These are phyloP conservation scores for Caenorhabditis uteleia DNA, from an alignment of 2,888 invertebrate genomes.

Conservation along the genomic window DNA sequence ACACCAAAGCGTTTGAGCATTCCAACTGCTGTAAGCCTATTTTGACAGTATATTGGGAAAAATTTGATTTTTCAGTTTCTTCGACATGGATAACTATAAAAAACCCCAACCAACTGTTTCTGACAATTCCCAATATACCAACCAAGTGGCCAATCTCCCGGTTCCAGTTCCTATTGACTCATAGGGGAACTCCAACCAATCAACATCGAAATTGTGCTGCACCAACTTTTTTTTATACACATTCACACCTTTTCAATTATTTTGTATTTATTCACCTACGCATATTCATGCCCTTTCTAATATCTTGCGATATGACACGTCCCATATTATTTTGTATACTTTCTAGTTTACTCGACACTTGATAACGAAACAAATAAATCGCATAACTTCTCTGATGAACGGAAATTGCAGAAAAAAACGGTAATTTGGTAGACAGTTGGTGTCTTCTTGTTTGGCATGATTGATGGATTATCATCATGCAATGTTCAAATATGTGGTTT, in stretches of 20 bases:
- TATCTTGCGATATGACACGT: not conserved
- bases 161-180: conserved; percentile 35
- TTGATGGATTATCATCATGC: no score
- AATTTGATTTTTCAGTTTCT: conserved; percentile 23
- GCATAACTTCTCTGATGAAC: no score
- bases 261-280: conserved; percentile 23
- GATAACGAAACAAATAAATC: no score
- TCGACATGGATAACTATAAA: conserved; percentile 20
- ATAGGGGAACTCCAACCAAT: conserved; percentile 28
- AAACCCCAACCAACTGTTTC: conserved; percentile 14
- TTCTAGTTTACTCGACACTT: conserved; percentile 33
- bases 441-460: no score
- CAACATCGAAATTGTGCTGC: conserved; percentile 12
- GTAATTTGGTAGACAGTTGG: no score
- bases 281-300: no score
- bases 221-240: conserved; percentile 1
- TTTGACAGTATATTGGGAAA: not conserved
- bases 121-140: conserved; percentile 31
- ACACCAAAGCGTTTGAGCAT: conserved; percentile 25
- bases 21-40: conserved; percentile 25
- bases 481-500: no score
- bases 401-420: no score
- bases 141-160: conserved; percentile 5
- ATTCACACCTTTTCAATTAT: conserved; percentile 6
- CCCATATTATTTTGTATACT: conserved; percentile 24